Percentiles rank a stretch among this genome's conserved stretches.
phyloP scores from a whole-genome alignment of 1,140 invertebrate genomes.

The Thaumetopoea pityocampa region DNA sequence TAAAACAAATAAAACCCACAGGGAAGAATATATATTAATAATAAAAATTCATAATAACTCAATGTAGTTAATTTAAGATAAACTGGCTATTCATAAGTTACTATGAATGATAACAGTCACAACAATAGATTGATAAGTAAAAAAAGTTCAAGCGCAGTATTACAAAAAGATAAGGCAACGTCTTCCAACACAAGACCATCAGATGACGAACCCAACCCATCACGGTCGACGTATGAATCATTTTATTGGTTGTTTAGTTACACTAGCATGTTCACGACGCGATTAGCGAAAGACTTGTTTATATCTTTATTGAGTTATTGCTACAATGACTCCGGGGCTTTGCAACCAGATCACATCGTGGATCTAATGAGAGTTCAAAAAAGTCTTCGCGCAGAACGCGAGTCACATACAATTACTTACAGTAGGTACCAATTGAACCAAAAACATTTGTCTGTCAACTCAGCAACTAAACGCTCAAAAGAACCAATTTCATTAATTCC shows the following conservation, averaged over 20 bases:
- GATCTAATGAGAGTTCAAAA: slow-evolving; percentile 39
- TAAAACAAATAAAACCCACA: slow-evolving; percentile 2
- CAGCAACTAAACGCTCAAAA: slow-evolving; percentile 17
- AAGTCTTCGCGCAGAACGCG: slow-evolving; percentile 29
- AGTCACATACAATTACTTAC: slow-evolving; percentile 27
- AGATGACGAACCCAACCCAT: slow-evolving; percentile 33
- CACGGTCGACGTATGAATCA: slow-evolving; percentile 49
- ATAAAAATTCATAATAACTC: neutral
- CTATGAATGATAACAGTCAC: slow-evolving; percentile 47
- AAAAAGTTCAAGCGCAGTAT: slow-evolving; percentile 25
- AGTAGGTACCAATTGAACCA: slow-evolving; percentile 35
- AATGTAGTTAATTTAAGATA: slow-evolving; percentile 26
- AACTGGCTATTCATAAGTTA: slow-evolving; percentile 29
- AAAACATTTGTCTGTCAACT: slow-evolving; percentile 12
- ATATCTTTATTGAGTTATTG: slow-evolving; percentile 29
- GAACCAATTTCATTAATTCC: slow-evolving; percentile 31
- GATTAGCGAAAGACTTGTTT: slow-evolving; percentile 50
- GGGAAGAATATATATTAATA: neutral
- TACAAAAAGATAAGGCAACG: slow-evolving; percentile 9
- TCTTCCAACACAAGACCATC: slow-evolving; percentile 13
- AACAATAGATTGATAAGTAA: slow-evolving; percentile 29
- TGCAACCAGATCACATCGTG: slow-evolving; percentile 42
- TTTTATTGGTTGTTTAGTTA: slow-evolving; percentile 50
- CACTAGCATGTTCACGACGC: slow-evolving; percentile 41
- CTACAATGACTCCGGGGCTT: slow-evolving; percentile 26